Conservation (phyloP, 2,113 vertebrate species). For the Gymnarchus niloticus region DNA sequence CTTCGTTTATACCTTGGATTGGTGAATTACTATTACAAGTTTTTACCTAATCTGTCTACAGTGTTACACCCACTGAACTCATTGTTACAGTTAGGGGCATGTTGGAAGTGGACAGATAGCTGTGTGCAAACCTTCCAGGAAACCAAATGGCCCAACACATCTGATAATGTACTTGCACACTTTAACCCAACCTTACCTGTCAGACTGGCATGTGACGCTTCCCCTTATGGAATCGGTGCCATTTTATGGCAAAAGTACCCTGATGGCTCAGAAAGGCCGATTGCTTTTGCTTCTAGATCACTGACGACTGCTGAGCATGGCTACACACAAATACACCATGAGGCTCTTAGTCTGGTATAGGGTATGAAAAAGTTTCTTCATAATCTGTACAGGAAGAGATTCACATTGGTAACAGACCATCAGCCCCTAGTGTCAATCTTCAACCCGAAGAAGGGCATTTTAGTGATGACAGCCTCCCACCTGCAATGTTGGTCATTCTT, state of each 20-base stretch:
- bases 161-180: neutral
- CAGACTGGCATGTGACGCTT: neutral
- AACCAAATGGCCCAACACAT: neutral
- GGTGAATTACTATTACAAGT: no score
- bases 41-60: no score
- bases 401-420: neutral
- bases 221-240: neutral
- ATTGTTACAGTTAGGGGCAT: neutral
- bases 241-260: conserved; percentile 10
- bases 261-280: conserved; percentile 17
- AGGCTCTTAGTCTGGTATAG: neutral
- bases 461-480: neutral
- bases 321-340: neutral
- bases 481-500: neutral
- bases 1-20: no score
- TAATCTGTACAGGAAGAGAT: neutral
- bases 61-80: no score
- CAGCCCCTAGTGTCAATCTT: neutral
- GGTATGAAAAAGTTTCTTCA: neutral
- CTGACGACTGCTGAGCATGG: neutral
- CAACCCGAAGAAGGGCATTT: neutral
- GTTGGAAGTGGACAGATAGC: neutral
- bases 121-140: neutral
- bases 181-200: neutral
- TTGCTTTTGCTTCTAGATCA: conserved; percentile 23